Evolutionary conservation across 2,888 invertebrate genomes (phyloP), one percentile per base, ranked within the genome.

Genomic region (Agrilus cyanescens): DNA sequence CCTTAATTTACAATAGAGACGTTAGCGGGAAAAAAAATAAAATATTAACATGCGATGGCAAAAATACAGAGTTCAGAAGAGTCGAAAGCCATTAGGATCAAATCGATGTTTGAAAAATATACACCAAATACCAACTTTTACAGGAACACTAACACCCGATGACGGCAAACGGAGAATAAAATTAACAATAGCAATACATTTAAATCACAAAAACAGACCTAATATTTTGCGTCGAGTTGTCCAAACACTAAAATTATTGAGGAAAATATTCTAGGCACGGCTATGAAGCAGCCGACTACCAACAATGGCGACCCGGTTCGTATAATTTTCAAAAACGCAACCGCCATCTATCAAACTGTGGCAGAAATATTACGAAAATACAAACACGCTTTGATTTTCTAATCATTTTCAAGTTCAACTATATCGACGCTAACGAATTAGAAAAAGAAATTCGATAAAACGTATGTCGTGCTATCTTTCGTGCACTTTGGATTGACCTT

Each of bases 291-390:
- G 61, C 62, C 61, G 59, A 64, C 61, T 61, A 56, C 59, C 56
- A 64, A 64, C 63, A 66, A 66, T 66, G 66, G 66, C 66, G 66
- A 64, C 63, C 63, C 61, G 65, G 64, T 62, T 62, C 57, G 54
- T 56, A 57, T 57, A 60, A 60, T 59, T 60, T 59, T 60, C 55
- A 49, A 48, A 53, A 51, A 43, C 37, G 37, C 48, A 43, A 42
- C 51, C 59, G 63, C 61, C 65, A 65, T 65, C 65, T 65, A 52
- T 55, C 52, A 50, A 30, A 13, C 25, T 7, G 36, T 36, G 16
- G 36, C 18, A 14, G 36, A 25, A 25, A 25, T 25, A 25, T 25
- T 25, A 25, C 10, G 25, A 25, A 10, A 25, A 25, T 10, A 10
- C 25, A 25, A 16, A 37, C 12, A 13, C 16, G 10, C 10, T 34